Base-by-base conservation (phyloP, 2,797 vertebrate species). In the Lateolabrax maculatus region DNA sequence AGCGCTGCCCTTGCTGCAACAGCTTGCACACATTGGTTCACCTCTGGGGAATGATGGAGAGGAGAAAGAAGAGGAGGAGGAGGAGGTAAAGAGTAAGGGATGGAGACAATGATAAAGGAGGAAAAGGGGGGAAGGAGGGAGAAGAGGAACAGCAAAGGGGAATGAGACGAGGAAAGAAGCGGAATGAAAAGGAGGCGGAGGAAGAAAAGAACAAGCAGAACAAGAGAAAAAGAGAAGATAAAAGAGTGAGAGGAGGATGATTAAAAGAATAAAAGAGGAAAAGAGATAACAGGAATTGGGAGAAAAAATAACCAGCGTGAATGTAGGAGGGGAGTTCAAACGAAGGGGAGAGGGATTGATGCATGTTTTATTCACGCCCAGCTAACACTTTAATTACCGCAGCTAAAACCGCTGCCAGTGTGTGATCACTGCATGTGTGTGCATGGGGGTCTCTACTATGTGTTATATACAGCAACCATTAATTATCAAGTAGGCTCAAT, bases 361-460 rank as follows among this genome's bases (percentile, higher is more conserved):
- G 82, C 79, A 88, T 88, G 75, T 89, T 92, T 90, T 87, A 90
- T 92, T 91, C 86, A 90, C 86, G 86, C 77, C 67, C 79, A 1
- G 51, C 75, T 84, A 86, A 88, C 66, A 58, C 81, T 81, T 90
- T 90, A 90, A 89, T 94, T 86, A 89, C 79, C 31, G 19, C 78
- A 71, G 72, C 82, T 83, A 34, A 85, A 84, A 81, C 77, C 51
- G 67, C 58, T 62, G 76, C 51, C 70, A 9, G 29, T 48, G 84
- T 72, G 68, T 81, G 83, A 81, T 80, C 66, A 21, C 75, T 67
- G 77, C 19, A 18, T 69, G 39, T 58, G 63, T 80, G 79, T 77
- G 49, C 61, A 9, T 57, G 57, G 4, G 51, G 36, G 16, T 46
- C 52, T 75, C 29, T 69, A 65, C 61, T 63, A 58, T 52, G 81